Evolutionary conservation across 2,888 invertebrate genomes (phyloP).

Genomic region (Tortricodes alternella): DNA sequence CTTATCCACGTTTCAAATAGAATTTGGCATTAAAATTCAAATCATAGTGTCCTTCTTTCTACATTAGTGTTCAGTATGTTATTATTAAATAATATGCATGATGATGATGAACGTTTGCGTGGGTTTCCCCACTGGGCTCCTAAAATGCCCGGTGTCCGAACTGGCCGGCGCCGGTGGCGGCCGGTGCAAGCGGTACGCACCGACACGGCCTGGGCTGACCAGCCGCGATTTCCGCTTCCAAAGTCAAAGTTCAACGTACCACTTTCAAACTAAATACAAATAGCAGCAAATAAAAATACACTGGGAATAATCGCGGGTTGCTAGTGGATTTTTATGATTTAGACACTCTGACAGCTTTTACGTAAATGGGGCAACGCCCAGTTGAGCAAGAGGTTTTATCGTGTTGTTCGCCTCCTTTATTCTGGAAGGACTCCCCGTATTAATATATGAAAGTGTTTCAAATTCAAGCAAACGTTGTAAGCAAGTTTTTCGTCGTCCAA

Average conservation of each 20-base stretch:
- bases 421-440: too few relatives aligned
- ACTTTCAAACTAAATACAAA: constrained; percentile 19
- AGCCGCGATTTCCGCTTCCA: constrained; percentile 57
- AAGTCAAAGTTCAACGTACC: constrained; percentile 61
- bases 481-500: too few relatives aligned
- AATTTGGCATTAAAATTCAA: neutral
- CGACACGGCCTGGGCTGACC: constrained; percentile 43
- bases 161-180: constrained; percentile 54
- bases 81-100: constrained; percentile 8
- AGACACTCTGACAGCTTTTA: too few relatives aligned
- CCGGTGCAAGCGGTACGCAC: constrained; percentile 54
- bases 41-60: too few relatives aligned
- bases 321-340: too few relatives aligned
- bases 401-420: too few relatives aligned
- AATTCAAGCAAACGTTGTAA: too few relatives aligned
- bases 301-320: too few relatives aligned
- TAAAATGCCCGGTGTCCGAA: constrained; percentile 30
- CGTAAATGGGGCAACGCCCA: too few relatives aligned
- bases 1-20: neutral
- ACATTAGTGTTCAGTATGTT: too few relatives aligned
- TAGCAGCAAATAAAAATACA: constrained; percentile 13
- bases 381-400: too few relatives aligned
- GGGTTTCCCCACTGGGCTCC: constrained; percentile 21
- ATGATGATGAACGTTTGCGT: constrained; percentile 8
- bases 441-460: too few relatives aligned